phyloP scores from a whole-genome alignment of 2,113 vertebrate genomes.

The Gobiocypris rarus region DNA sequence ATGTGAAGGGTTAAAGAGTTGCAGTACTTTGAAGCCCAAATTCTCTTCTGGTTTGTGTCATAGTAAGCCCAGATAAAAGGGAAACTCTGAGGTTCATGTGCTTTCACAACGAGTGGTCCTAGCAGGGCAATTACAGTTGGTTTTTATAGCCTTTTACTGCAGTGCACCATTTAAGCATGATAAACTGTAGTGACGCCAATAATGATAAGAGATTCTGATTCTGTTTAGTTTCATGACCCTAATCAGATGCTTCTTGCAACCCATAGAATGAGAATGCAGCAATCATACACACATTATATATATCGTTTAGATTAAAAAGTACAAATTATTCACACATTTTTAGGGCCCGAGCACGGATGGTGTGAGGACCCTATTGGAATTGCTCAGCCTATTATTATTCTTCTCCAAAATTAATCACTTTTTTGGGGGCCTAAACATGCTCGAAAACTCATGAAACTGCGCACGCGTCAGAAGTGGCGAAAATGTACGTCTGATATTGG shows the following conservation, averaged over 20 bases:
- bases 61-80: constrained; percentile 44
- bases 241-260: not conserved
- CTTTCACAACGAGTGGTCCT: constrained; percentile 23
- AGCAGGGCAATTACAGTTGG: not conserved
- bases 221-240: not conserved
- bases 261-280: not conserved
- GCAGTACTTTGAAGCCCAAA: constrained; percentile 43
- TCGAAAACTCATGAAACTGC: too few species aligned
- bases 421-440: too few species aligned
- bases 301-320: too few species aligned
- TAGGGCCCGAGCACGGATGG: too few species aligned
- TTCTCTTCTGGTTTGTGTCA: constrained; percentile 37
- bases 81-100: constrained; percentile 15
- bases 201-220: constrained; percentile 41
- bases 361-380: too few species aligned
- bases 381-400: too few species aligned
- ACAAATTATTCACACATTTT: too few species aligned
- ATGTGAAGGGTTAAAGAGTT: constrained; percentile 31
- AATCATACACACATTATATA: too few species aligned
- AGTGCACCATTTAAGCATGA: constrained; percentile 41
- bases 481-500: too few species aligned
- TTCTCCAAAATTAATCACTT: too few species aligned
- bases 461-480: too few species aligned
- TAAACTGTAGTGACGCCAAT: constrained; percentile 31
- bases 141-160: constrained; percentile 42